Conservation (phyloP, 2,113 vertebrate species). For the Capreolus pygargus region DNA sequence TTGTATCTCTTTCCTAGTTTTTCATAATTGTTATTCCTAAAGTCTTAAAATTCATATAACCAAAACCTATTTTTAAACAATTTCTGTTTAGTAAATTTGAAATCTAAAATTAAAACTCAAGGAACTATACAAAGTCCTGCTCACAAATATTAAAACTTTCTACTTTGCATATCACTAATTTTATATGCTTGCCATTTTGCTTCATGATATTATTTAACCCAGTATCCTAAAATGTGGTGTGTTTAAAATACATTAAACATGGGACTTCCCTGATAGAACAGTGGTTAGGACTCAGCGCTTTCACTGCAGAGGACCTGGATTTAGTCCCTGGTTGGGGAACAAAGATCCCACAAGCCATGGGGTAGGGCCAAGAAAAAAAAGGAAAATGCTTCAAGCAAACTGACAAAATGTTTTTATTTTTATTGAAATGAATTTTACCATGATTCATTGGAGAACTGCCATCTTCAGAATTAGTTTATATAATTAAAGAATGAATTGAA, state of each 20-base stretch:
- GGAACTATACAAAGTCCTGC: background rate
- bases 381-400: background rate
- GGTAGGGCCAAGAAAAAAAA: background rate
- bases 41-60: background rate
- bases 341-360: background rate
- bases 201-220: background rate
- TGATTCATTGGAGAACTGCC: background rate
- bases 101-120: background rate
- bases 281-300: background rate
- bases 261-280: background rate
- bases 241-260: background rate
- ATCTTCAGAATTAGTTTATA: background rate
- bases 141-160: background rate
- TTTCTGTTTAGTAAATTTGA: constrained; percentile 28
- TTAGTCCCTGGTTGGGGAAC: background rate
- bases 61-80: background rate
- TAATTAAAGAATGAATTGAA: background rate
- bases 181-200: background rate
- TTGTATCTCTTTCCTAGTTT: background rate
- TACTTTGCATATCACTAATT: background rate
- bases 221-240: background rate
- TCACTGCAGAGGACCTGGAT: background rate
- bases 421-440: background rate
- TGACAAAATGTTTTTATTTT: background rate
- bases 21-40: background rate